Conservation (phyloP, 2,888 invertebrate genomes). For the Spisula subtruncata region DNA sequence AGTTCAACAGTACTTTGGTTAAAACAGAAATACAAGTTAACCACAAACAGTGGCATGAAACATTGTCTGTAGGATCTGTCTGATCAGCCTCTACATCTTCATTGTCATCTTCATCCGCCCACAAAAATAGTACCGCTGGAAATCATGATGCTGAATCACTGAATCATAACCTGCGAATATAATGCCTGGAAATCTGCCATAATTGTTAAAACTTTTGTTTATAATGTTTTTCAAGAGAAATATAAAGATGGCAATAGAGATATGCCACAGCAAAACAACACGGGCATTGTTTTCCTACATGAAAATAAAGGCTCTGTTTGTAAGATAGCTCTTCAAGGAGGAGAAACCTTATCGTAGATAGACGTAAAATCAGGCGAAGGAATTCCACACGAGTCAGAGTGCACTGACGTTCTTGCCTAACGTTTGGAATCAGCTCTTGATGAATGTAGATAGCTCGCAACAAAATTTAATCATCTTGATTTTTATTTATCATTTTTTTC, state of each 20-base stretch:
- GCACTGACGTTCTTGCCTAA: neutral
- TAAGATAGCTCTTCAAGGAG: constrained; percentile 32
- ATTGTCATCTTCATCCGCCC: constrained; percentile 51
- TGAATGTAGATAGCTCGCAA: constrained; percentile 2
- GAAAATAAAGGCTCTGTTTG: constrained; percentile 32
- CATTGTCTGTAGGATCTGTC: neutral
- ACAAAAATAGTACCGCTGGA: constrained; percentile 41
- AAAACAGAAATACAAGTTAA: neutral
- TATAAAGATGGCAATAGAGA: constrained; percentile 51
- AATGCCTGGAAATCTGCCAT: constrained; percentile 48
- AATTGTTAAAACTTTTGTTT: constrained; percentile 54
- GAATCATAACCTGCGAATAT: constrained; percentile 51
- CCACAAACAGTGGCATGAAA: neutral
- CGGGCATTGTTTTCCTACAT: constrained; percentile 41
- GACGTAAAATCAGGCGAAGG: constrained; percentile 15
- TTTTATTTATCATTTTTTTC: neutral
- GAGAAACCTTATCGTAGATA: constrained; percentile 24
- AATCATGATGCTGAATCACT: too few species aligned
- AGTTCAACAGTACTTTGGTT: neutral
- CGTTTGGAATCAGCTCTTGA: constrained; percentile 18
- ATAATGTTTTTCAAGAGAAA: constrained; percentile 34
- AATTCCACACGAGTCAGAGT: constrained; percentile 28
- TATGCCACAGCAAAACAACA: constrained; percentile 43
- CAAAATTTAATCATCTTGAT: constrained; percentile 12
- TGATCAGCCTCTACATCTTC: neutral